Evolutionary conservation across 2,888 invertebrate genomes (phyloP), one percentile per base, ranked within the genome.

Genomic region (Chrysina gloriosa): DNA sequence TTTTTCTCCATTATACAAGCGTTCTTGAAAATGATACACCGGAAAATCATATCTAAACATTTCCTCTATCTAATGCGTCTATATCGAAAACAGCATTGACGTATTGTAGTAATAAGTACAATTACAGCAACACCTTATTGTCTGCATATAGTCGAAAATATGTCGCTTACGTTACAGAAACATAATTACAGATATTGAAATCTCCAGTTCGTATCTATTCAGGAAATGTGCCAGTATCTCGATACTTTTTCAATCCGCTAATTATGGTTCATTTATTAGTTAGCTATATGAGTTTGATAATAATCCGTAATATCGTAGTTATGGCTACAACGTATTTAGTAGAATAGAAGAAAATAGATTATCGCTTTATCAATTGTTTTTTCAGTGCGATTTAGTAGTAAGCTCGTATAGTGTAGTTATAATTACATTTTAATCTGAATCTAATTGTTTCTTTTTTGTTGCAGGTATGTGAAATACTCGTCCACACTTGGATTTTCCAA

Each of bases 101-200:
- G 25, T 25, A 23, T 6, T 21, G 11, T n/a, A 9, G 9, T 23
- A 48, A 48, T 7, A 9, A 11, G 4, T 16, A 16, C 21, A 21
- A 50, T 50, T 50, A 25, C 27, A 50, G 14, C 14, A 27, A 11
- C 5, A 9, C n/a, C 27, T 50, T 39, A 61, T 58, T 68, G 65
- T 29, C 58, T 68, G 50, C 54, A 63, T 39, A 31, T 31, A 19
- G 63, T 29, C 31, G 34, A 25, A 19, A 48, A 23, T 42, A 56
- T 56, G 61, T 63, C 34, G 66, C 54, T 63, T 63, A 42, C 47
- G 63, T 66, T 63, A 63, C 45, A 5, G 29, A n/a, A 29, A 23
- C 31, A 31, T 69, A 66, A 69, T 69, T 69, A 67, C 63, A 67
- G 67, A 69, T 67, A 69, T 69, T 69, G 48, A 69, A 69, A 69